A percentile compares a stretch with the other conserved stretches of the same genome.
These are phyloP conservation scores for Caranx melampygus DNA, from an alignment of 2,113 vertebrate species.

Conservation along the genomic window DNA sequence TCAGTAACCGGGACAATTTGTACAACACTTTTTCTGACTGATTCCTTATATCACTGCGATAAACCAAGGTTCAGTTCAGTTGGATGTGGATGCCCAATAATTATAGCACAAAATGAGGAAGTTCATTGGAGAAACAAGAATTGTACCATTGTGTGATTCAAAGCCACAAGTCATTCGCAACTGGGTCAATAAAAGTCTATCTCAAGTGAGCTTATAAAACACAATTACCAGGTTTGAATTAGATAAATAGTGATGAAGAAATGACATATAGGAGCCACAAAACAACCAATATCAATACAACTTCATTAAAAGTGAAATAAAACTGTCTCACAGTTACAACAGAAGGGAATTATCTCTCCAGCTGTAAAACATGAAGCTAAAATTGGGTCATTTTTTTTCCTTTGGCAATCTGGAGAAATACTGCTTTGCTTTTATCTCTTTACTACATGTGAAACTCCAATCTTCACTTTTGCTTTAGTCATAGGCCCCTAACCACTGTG, in stretches of 20 bases:
- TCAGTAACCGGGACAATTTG: neutral
- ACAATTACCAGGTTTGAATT: constrained; percentile 1
- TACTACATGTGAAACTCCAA: constrained; percentile 53
- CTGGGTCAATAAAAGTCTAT: neutral
- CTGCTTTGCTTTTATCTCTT: constrained; percentile 59
- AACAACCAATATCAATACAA: constrained; percentile 36
- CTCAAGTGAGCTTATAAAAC: constrained; percentile 3
- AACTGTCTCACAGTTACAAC: constrained; percentile 36
- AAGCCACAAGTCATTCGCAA: constrained; percentile 10
- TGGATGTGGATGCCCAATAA: neutral
- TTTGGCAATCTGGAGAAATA: constrained; percentile 63
- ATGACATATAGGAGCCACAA: constrained; percentile 15
- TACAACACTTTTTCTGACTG: neutral
- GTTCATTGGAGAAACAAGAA: constrained; percentile 4
- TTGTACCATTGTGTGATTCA: constrained; percentile 8
- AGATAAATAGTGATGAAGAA: constrained; percentile 15
- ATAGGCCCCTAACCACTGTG: constrained; percentile 32
- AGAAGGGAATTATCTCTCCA: constrained; percentile 50
- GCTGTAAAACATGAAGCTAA: constrained; percentile 53
- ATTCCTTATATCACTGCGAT: neutral
- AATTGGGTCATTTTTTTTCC: constrained; percentile 65
- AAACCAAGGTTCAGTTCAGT: neutral
- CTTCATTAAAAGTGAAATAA: constrained; percentile 42
- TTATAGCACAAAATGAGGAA: constrained; percentile 9
- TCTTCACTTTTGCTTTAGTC: constrained; percentile 49